These are phyloP conservation scores for Fissipunctia ypsillon DNA, from an alignment of 2,888 invertebrate genomes.

Conservation along the genomic window DNA sequence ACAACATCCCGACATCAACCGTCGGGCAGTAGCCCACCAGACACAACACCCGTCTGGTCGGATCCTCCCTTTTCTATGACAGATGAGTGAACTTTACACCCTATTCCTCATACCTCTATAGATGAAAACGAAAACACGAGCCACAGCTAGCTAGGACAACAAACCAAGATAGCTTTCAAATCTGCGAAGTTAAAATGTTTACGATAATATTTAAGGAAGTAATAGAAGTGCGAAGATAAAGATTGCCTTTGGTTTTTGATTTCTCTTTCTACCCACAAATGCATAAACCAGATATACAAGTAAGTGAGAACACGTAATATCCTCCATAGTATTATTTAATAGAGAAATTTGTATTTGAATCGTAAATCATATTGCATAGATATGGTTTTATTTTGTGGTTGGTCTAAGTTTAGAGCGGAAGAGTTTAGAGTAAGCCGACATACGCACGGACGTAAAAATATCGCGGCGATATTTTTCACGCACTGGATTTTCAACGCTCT, in stretches of 20 bases:
- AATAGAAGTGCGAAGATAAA: conserved; percentile 32
- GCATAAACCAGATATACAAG: conserved; percentile 42
- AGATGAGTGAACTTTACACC: too few relatives aligned
- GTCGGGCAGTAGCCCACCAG: too few relatives aligned
- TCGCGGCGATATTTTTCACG: too few relatives aligned
- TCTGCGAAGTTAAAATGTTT: conserved; percentile 9
- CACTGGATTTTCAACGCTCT: too few relatives aligned
- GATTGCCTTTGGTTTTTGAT: conserved; percentile 44
- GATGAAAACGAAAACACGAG: not conserved
- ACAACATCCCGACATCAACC: too few relatives aligned
- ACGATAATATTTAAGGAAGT: conserved; percentile 29
- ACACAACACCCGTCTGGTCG: too few relatives aligned
- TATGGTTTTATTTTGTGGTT: conserved; percentile 54
- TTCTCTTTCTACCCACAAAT: conserved; percentile 52
- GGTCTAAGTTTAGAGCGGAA: conserved; percentile 40
- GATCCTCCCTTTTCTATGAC: too few relatives aligned
- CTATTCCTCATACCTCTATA: too few relatives aligned
- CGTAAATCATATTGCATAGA: conserved; percentile 64
- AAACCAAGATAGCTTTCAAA: not conserved
- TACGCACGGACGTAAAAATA: too few relatives aligned
- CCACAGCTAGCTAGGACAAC: not conserved
- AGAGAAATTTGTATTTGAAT: conserved; percentile 63
- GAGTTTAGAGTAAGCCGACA: not conserved
- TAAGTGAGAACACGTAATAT: conserved; percentile 60
- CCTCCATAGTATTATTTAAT: conserved; percentile 63